A percentile compares a stretch with the other conserved stretches of the same genome.
These are phyloP conservation scores for Syrista parreyssii DNA, from an alignment of 2,888 invertebrate genomes.

Conservation along the genomic window DNA sequence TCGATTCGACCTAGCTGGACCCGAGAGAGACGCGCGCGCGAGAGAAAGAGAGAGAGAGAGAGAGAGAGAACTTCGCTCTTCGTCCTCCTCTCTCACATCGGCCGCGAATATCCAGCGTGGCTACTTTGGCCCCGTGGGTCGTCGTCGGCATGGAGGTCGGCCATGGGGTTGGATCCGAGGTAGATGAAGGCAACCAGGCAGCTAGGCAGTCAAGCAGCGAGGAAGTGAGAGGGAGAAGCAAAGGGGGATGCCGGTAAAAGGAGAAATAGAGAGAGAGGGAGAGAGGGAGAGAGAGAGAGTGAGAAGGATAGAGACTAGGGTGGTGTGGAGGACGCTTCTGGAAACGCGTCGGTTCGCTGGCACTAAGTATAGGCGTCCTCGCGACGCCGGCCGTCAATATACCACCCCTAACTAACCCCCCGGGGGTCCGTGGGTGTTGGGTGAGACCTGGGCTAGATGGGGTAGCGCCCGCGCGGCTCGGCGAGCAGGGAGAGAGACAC, in stretches of 20 bases:
- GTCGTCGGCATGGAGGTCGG: not conserved
- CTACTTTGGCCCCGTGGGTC: slow-evolving; percentile 1
- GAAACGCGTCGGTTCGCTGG: slow-evolving; percentile 61
- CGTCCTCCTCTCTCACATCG: slow-evolving; percentile 39
- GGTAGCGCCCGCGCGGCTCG: slow-evolving; percentile 37
- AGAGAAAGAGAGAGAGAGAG: slow-evolving; percentile 7
- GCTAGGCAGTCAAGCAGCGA: slow-evolving; percentile 8
- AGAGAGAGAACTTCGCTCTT: slow-evolving; percentile 30
- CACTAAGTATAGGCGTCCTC: slow-evolving; percentile 66
- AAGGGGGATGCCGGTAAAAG: not conserved
- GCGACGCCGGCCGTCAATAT: slow-evolving; percentile 66
- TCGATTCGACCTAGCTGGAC: slow-evolving; percentile 2
- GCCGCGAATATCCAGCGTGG: not conserved
- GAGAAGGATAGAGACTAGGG: slow-evolving; percentile 32
- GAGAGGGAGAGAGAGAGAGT: slow-evolving; percentile 6
- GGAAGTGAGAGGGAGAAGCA: slow-evolving; percentile 8
- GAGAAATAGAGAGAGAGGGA: slow-evolving; percentile 1
- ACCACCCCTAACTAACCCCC: slow-evolving; percentile 65
- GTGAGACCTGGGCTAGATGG: slow-evolving; percentile 40
- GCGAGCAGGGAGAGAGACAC: slow-evolving; percentile 11
- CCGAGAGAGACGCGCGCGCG: slow-evolving; percentile 23
- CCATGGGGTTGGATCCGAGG: not conserved
- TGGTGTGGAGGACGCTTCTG: slow-evolving; percentile 47
- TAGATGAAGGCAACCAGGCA: slow-evolving; percentile 17
- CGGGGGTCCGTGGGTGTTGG: slow-evolving; percentile 36